Evolutionary conservation across 2,113 vertebrate species (phyloP).

Genomic region (Osmerus eperlanus): DNA sequence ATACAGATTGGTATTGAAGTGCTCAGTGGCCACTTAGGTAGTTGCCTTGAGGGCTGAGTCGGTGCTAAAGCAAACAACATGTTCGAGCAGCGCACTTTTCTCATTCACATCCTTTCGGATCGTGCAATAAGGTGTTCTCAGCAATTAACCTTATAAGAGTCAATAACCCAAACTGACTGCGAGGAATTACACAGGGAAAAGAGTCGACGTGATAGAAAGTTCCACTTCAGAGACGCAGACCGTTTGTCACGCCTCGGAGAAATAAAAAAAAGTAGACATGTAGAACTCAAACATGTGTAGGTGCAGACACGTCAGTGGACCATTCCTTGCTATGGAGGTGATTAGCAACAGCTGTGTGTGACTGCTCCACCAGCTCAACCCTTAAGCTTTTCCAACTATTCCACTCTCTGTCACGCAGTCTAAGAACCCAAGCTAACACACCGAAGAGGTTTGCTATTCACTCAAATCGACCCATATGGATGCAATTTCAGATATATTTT

Average conservation of each 20-base stretch:
- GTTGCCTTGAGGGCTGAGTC: slow-evolving; percentile 50
- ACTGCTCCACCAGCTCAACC: slow-evolving; percentile 26
- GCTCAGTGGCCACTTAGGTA: slow-evolving; percentile 49
- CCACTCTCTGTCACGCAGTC: slow-evolving; percentile 40
- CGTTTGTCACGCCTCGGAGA: slow-evolving; percentile 50
- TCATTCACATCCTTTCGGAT: slow-evolving; percentile 59
- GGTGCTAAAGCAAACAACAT: slow-evolving; percentile 59
- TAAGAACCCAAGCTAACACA: slow-evolving; percentile 40
- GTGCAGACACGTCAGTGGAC: slow-evolving; percentile 34
- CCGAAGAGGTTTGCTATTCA: slow-evolving; percentile 25
- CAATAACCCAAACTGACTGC: slow-evolving; percentile 59
- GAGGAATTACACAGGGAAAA: slow-evolving; percentile 53
- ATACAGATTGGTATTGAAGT: slow-evolving; percentile 49
- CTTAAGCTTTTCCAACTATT: slow-evolving; percentile 29
- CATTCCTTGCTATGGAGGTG: slow-evolving; percentile 42
- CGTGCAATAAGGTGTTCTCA: slow-evolving; percentile 52
- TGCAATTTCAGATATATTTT: background rate
- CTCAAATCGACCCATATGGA: background rate
- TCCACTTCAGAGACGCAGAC: slow-evolving; percentile 42
- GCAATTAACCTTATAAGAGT: slow-evolving; percentile 59
- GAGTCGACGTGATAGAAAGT: slow-evolving; percentile 41
- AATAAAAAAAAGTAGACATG: slow-evolving; percentile 46
- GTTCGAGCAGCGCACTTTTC: slow-evolving; percentile 51
- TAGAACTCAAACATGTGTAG: slow-evolving; percentile 44
- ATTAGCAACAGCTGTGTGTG: slow-evolving; percentile 54